These are phyloP conservation scores for Thymelicus acteon DNA, from an alignment of 2,888 invertebrate genomes.

Conservation along the genomic window DNA sequence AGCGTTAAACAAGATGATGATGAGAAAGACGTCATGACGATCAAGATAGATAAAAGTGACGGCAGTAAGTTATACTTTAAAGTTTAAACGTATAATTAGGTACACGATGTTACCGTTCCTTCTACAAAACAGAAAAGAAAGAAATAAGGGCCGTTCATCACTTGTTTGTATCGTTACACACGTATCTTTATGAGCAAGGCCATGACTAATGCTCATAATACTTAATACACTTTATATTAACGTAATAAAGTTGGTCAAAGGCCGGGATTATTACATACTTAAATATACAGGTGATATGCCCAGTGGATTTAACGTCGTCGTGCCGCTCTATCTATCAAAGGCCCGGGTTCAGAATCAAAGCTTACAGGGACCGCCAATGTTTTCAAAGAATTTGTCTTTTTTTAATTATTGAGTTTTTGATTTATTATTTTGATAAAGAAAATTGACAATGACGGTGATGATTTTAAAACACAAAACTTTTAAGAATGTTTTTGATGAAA, in stretches of 20 bases:
- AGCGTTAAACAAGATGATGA: slow-evolving; percentile 13
- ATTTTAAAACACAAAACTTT: too few species aligned
- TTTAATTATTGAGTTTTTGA: too few species aligned
- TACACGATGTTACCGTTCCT: slow-evolving; percentile 6
- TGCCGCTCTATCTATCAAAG: too few species aligned
- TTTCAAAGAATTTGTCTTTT: too few species aligned
- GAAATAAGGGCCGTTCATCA: not conserved
- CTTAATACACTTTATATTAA: not conserved
- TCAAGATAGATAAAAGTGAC: slow-evolving; percentile 30
- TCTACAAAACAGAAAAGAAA: not conserved
- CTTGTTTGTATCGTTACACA: not conserved
- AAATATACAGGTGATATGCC: too few species aligned
- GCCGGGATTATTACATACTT: too few species aligned
- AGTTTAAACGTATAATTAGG: slow-evolving; percentile 15
- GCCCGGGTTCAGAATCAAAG: too few species aligned
- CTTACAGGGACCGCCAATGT: too few species aligned
- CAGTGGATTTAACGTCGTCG: too few species aligned
- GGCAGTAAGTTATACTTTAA: slow-evolving; percentile 16
- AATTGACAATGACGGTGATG: too few species aligned
- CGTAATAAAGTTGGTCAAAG: not conserved
- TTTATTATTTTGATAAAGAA: too few species aligned
- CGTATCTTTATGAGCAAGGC: not conserved
- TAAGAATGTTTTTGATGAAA: too few species aligned
- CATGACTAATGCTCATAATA: not conserved
- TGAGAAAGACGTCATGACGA: slow-evolving; percentile 18